Conservation (phyloP, 2,888 invertebrate genomes). For the Drosophila histrio region DNA sequence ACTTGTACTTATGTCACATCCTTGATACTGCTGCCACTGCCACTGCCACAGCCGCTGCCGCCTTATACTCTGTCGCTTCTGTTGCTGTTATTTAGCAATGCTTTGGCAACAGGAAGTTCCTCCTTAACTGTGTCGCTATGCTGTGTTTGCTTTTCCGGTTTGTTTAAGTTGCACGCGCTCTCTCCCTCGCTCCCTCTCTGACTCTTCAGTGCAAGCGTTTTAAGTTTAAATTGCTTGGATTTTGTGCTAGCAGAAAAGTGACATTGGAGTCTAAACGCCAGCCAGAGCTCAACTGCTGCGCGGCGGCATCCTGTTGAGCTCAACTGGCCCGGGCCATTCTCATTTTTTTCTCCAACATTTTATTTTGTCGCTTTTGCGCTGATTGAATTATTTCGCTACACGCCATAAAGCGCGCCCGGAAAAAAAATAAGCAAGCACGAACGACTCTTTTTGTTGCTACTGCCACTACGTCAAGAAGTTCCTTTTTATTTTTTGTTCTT, state of each 20-base stretch:
- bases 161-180: constrained; percentile 74
- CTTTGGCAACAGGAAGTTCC: constrained; percentile 70
- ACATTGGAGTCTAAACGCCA: constrained; percentile 34
- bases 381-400: constrained; percentile 80
- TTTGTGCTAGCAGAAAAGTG: constrained; percentile 48
- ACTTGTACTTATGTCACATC: constrained; percentile 38
- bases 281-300: constrained; percentile 9
- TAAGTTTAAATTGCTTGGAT: constrained; percentile 75
- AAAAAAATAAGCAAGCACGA: constrained; percentile 37
- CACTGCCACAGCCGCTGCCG: constrained; percentile 1
- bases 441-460: constrained; percentile 31
- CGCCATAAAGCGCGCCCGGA: constrained; percentile 67
- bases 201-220: constrained; percentile 67
- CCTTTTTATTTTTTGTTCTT: not conserved
- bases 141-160: constrained; percentile 78
- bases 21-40: constrained; percentile 22
- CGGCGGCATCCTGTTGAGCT: constrained; percentile 15
- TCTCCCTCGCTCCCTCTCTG: constrained; percentile 41
- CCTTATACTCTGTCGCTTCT: constrained; percentile 14
- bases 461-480: constrained; percentile 1
- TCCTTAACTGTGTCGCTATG: constrained; percentile 76
- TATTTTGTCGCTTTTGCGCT: constrained; percentile 50
- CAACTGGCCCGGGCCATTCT: constrained; percentile 16
- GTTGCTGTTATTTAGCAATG: constrained; percentile 54
- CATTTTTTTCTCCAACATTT: not conserved